A percentile compares a stretch with the other conserved stretches of the same genome.
These are phyloP conservation scores for Troides oblongomaculatus DNA, from an alignment of 2,888 invertebrate species.

Conservation along the genomic window DNA sequence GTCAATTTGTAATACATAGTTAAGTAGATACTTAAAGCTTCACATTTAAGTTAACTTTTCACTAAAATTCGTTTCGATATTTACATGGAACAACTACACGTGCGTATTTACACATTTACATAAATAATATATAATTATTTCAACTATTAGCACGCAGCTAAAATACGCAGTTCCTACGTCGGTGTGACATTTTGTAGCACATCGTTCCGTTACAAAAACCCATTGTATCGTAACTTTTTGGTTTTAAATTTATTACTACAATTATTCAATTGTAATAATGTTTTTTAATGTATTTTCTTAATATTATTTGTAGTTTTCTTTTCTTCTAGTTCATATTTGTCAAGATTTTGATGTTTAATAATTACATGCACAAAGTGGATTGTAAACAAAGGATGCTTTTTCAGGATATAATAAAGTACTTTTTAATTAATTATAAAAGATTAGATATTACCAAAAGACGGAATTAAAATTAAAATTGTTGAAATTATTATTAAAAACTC, in stretches of 20 bases:
- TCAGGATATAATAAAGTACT: too few species aligned
- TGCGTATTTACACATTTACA: conserved; percentile 46
- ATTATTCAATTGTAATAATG: background rate
- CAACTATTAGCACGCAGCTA: conserved; percentile 47
- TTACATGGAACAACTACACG: conserved; percentile 35
- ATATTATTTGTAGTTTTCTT: too few species aligned
- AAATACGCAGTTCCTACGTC: conserved; percentile 63
- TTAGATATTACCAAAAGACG: too few species aligned
- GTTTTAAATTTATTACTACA: background rate
- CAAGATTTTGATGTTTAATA: too few species aligned
- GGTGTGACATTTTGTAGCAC: conserved; percentile 52
- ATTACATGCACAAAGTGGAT: too few species aligned
- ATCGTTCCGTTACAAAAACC: conserved; percentile 17
- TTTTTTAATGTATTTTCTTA: too few species aligned
- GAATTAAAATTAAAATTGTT: too few species aligned
- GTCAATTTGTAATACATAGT: conserved; percentile 28
- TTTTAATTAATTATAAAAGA: too few species aligned
- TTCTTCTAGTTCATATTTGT: too few species aligned
- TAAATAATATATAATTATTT: conserved; percentile 40
- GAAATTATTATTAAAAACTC: too few species aligned
- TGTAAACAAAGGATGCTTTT: too few species aligned
- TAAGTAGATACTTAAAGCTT: conserved; percentile 22
- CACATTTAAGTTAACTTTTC: conserved; percentile 29
- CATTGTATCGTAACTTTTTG: too few species aligned
- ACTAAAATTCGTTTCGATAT: conserved; percentile 36